phyloP scores from a whole-genome alignment of 2,113 vertebrate genomes.

The Phalacrocorax aristotelis region DNA sequence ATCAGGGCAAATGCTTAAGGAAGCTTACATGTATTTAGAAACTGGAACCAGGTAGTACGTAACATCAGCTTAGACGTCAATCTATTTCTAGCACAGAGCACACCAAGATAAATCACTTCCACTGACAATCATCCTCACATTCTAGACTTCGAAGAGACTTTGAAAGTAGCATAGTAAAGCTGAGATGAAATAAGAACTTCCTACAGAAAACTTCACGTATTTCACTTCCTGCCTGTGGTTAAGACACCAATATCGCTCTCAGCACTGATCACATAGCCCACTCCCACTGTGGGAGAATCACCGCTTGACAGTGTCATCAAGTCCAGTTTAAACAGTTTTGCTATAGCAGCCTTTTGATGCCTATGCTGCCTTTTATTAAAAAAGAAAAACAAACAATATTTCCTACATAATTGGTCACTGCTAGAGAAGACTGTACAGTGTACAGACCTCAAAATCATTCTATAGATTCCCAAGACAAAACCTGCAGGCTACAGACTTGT shows the following conservation, averaged over 20 bases:
- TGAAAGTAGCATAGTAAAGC: not conserved
- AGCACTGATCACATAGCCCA: not conserved
- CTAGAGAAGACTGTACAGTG: not conserved
- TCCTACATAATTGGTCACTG: not conserved
- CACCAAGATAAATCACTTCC: not conserved
- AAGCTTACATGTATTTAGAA: conserved; percentile 44
- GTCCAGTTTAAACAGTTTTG: not conserved
- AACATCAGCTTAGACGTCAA: conserved; percentile 21
- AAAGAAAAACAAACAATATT: not conserved
- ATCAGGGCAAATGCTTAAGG: conserved; percentile 22
- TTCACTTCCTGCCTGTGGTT: not conserved
- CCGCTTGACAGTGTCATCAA: not conserved
- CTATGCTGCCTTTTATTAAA: not conserved
- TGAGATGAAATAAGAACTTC: not conserved
- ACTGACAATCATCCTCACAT: not conserved
- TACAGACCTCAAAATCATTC: not conserved
- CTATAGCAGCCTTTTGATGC: not conserved
- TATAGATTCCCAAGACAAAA: not conserved
- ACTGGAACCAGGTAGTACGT: not conserved
- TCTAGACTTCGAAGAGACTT: not conserved
- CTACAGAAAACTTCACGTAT: not conserved
- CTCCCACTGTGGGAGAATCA: not conserved
- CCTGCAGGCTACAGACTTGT: not conserved
- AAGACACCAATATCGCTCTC: not conserved
- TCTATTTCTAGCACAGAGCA: conserved; percentile 34